Evolutionary conservation across 2,113 vertebrate species (phyloP).

Genomic region (Bungarus multicinctus): DNA sequence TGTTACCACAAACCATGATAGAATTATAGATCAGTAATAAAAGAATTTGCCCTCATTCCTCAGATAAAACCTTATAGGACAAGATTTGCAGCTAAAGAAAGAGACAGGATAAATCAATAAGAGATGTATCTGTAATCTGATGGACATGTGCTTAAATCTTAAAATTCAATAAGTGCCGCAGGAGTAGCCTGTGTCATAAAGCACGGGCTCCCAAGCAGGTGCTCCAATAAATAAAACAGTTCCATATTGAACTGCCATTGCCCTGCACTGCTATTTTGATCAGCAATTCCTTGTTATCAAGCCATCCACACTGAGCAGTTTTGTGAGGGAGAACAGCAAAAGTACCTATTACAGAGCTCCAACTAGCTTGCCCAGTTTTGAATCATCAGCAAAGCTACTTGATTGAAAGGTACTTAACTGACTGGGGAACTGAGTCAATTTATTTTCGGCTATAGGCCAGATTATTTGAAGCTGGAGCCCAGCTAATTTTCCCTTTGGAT

Average conservation of each 20-base stretch:
- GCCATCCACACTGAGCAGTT: not conserved
- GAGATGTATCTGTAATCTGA: not conserved
- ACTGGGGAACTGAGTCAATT: not conserved
- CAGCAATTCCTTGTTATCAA: not conserved
- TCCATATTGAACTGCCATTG: not conserved
- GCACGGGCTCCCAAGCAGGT: not conserved
- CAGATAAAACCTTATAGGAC: not conserved
- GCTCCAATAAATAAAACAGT: not conserved
- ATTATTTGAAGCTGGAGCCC: not conserved
- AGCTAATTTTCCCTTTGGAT: not conserved
- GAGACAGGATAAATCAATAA: not conserved
- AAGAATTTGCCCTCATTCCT: not conserved
- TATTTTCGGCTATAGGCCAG: not conserved
- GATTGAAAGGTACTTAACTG: not conserved
- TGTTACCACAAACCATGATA: not conserved
- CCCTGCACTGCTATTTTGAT: not conserved
- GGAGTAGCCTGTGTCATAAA: not conserved
- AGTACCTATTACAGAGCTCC: not conserved
- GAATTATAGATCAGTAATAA: not conserved
- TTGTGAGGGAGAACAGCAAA: not conserved
- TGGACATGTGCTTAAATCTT: not conserved
- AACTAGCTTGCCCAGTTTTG: not conserved
- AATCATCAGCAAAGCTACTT: not conserved
- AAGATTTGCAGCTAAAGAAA: not conserved
- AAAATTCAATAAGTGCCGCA: not conserved